Percentiles rank a stretch among this genome's conserved stretches.
phyloP scores from a whole-genome alignment of 2,113 vertebrate species.

The Neolamprologus sp. region DNA sequence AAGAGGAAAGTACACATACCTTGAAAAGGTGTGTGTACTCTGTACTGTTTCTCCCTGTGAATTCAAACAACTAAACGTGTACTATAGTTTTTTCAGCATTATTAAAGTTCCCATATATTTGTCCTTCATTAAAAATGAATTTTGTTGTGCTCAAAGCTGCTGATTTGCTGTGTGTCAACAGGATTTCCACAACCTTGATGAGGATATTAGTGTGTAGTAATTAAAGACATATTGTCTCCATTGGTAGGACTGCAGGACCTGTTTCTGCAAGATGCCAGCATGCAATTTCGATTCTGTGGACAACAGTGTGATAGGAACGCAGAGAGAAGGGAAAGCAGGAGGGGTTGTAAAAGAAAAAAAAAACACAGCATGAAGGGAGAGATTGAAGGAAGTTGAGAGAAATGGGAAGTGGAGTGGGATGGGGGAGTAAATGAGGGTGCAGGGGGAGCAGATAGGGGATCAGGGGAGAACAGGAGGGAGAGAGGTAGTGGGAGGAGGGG shows the following conservation, averaged over 20 bases:
- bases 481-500: conserved; percentile 16
- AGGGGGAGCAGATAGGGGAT: conserved; percentile 13
- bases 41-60: background rate
- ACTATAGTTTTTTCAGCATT: background rate
- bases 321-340: conserved; percentile 34
- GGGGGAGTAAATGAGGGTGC: conserved; percentile 34
- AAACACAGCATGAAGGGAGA: conserved; percentile 37
- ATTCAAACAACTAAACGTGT: background rate
- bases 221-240: conserved; percentile 53
- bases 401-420: background rate
- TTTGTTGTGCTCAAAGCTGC: background rate
- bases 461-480: conserved; percentile 7
- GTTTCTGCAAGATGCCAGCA: conserved; percentile 32
- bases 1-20: background rate
- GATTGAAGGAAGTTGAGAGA: conserved; percentile 50
- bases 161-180: background rate
- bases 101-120: background rate
- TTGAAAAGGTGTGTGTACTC: background rate
- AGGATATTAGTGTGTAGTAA: conserved; percentile 23
- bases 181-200: conserved; percentile 16
- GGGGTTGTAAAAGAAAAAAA: conserved; percentile 35
- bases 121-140: background rate
- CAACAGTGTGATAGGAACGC: conserved; percentile 41
- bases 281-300: conserved; percentile 50
- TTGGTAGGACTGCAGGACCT: conserved; percentile 23